phyloP scores from a whole-genome alignment of 2,113 vertebrate genomes.

The human region DNA sequence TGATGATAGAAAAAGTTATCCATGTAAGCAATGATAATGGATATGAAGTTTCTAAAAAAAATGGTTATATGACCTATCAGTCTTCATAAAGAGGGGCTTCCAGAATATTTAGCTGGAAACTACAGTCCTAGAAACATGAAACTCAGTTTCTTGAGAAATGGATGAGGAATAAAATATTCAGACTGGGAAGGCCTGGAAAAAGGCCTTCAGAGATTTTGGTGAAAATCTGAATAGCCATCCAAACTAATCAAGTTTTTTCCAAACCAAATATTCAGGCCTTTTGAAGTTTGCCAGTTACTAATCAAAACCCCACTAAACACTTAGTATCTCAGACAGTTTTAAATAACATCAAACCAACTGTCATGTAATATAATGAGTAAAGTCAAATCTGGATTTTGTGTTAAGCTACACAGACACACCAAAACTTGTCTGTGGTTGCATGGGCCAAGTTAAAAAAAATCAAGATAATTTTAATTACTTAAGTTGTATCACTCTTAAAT shows the following conservation, averaged over 20 bases:
- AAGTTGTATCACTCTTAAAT: background rate
- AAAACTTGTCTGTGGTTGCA: background rate
- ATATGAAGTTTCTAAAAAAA: background rate
- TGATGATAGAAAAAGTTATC: background rate
- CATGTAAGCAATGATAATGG: background rate
- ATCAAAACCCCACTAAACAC: slow-evolving; percentile 57
- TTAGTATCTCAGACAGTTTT: slow-evolving; percentile 59
- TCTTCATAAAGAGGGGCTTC: background rate
- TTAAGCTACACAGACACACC: slow-evolving; percentile 25
- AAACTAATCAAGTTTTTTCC: slow-evolving; percentile 60
- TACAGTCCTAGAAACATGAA: slow-evolving; percentile 3
- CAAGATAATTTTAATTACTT: slow-evolving; percentile 25
- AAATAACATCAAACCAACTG: slow-evolving; percentile 33
- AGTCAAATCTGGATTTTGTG: slow-evolving; percentile 58
- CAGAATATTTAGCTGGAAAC: slow-evolving; percentile 7
- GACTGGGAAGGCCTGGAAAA: background rate
- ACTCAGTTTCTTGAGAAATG: background rate
- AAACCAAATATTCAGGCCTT: slow-evolving; percentile 57
- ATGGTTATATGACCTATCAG: background rate
- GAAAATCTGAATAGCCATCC: slow-evolving; percentile 12
- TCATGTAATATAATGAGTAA: slow-evolving; percentile 35
- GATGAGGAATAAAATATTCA: slow-evolving; percentile 3
- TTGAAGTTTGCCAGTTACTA: slow-evolving; percentile 49
- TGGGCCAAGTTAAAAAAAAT: background rate
- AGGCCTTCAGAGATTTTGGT: background rate